These are phyloP conservation scores for Drosophila sechellia DNA, from an alignment of 1,140 invertebrate genomes.

Conservation along the genomic window DNA sequence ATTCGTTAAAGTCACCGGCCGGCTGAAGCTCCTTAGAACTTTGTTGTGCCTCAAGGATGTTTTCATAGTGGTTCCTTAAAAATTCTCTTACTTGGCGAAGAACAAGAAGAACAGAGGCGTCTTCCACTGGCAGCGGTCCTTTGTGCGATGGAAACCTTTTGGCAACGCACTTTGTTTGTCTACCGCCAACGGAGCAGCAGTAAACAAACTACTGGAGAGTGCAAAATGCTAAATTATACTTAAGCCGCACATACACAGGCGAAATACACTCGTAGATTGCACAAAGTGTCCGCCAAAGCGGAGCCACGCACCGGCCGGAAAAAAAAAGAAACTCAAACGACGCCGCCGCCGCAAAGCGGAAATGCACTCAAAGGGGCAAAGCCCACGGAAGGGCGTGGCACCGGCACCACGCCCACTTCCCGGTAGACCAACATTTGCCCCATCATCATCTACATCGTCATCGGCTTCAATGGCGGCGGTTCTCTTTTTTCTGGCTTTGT, in stretches of 20 bases:
- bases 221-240: conserved; percentile 74
- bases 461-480: conserved; percentile 47
- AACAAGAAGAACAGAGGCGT: conserved; percentile 1
- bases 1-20: conserved; percentile 4
- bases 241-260: conserved; percentile 40
- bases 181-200: conserved; percentile 24
- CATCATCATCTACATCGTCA: conserved; percentile 22
- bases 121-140: conserved; percentile 21
- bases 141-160: conserved; percentile 52
- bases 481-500: conserved; percentile 36
- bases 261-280: conserved; percentile 9
- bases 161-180: conserved; percentile 62
- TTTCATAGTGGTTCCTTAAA: conserved; percentile 33
- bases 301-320: conserved; percentile 48
- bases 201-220: conserved; percentile 46
- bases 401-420: background rate
- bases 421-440: background rate
- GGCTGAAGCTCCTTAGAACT: conserved; percentile 1
- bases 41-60: conserved; percentile 22
- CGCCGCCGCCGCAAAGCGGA: conserved; percentile 56
- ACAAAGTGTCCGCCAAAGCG: conserved; percentile 49
- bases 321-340: conserved; percentile 48
- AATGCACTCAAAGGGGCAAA: conserved; percentile 66
- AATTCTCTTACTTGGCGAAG: conserved; percentile 30
- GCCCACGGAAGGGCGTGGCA: conserved; percentile 13